A percentile compares a stretch with the other conserved stretches of the same genome.
phyloP scores from a whole-genome alignment of 2,113 vertebrate genomes.

The Xiphophorus maculatus region DNA sequence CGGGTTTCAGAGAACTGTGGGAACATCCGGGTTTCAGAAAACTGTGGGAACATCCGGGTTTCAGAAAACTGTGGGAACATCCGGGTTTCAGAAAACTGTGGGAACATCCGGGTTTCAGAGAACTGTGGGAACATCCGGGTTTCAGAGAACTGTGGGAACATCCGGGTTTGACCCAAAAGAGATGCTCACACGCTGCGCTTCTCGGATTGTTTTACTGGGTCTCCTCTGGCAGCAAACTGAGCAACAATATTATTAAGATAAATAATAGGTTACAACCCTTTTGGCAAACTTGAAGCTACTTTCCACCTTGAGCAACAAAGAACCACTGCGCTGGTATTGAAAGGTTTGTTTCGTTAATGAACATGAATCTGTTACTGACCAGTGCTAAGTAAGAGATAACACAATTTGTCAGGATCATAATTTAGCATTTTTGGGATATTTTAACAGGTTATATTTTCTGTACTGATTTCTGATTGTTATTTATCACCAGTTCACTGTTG shows the following conservation, averaged over 20 bases:
- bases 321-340: not conserved
- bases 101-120: too few relatives aligned
- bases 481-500: too few relatives aligned
- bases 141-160: not conserved
- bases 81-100: too few relatives aligned
- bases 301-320: not conserved
- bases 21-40: too few relatives aligned
- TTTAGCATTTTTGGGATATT: not conserved
- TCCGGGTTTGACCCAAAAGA: not conserved
- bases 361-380: not conserved
- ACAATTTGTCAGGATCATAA: not conserved
- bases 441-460: not conserved
- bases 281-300: not conserved
- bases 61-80: too few relatives aligned
- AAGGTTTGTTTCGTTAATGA: not conserved
- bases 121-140: too few relatives aligned
- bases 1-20: too few relatives aligned
- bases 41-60: too few relatives aligned
- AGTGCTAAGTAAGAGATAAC: not conserved
- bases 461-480: too few relatives aligned
- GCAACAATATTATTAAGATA: constrained; percentile 17
- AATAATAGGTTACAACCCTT: constrained; percentile 1
- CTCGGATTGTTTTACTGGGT: not conserved
- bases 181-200: not conserved
- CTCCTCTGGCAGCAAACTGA: not conserved